A percentile compares a stretch with the other conserved stretches of the same genome.
These are phyloP conservation scores for Protobothrops mucrosquamatus DNA, from an alignment of 2,113 vertebrate genomes.

Conservation along the genomic window DNA sequence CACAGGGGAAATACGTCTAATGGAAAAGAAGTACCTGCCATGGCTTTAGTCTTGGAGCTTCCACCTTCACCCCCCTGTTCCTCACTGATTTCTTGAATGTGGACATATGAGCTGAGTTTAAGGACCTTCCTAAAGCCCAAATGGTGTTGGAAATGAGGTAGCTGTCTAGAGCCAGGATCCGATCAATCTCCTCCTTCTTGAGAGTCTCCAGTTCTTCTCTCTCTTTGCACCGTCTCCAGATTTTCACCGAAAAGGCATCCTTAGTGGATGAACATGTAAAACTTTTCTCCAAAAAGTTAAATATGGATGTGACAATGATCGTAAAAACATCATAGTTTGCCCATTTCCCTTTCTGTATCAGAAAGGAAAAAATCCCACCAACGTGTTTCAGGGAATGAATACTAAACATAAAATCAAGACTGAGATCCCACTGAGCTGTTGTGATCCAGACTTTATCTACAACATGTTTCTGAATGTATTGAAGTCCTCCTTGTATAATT, in stretches of 20 bases:
- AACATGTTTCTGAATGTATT: not conserved
- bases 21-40: not conserved
- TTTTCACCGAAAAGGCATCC: not conserved
- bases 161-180: not conserved
- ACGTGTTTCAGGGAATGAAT: fast-evolving
- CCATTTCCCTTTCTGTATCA: not conserved
- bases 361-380: not conserved
- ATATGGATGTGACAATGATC: no score
- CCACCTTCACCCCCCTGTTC: not conserved
- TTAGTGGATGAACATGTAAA: not conserved
- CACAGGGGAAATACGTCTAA: no score
- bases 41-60: not conserved
- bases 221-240: not conserved
- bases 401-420: not conserved
- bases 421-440: not conserved
- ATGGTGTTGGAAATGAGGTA: not conserved
- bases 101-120: not conserved
- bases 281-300: not conserved
- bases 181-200: not conserved
- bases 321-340: not conserved
- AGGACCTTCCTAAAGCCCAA: not conserved
- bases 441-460: not conserved
- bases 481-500: not conserved
- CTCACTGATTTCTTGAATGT: not conserved
- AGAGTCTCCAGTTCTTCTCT: not conserved